Evolutionary conservation across 2,888 invertebrate species (phyloP).

Genomic region (Cephus spinipes): DNA sequence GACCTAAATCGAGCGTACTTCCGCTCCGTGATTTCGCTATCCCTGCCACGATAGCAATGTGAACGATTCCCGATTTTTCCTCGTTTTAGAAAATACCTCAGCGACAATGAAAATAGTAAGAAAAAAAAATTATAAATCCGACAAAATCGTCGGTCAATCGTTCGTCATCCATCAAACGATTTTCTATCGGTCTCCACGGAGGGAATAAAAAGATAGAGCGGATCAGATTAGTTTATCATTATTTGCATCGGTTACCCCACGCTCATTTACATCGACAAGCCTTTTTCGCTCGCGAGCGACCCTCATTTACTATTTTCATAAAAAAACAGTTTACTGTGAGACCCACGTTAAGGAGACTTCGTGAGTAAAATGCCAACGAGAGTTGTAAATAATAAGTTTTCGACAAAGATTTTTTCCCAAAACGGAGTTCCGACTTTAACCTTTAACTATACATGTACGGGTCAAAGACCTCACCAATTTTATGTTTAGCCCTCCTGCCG

Average conservation of each 20-base stretch:
- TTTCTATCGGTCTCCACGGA: slow-evolving; percentile 1
- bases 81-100: neutral
- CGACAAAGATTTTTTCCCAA: no score
- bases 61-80: neutral
- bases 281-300: neutral
- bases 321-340: neutral
- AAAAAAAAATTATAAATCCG: neutral
- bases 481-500: no score
- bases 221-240: slow-evolving; percentile 2
- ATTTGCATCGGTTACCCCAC: slow-evolving; percentile 6
- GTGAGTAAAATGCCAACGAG: no score
- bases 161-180: slow-evolving; percentile 19
- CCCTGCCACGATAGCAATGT: neutral
- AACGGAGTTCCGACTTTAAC: no score
- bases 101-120: neutral
- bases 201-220: neutral
- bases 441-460: no score
- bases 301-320: neutral
- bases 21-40: slow-evolving; percentile 13
- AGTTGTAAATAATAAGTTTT: no score
- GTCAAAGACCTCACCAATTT: no score
- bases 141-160: neutral
- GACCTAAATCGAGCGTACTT: slow-evolving; percentile 26
- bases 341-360: neutral
- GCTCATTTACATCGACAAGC: neutral